Percentiles rank a stretch among this genome's conserved stretches.
phyloP scores from a whole-genome alignment of 2,888 invertebrate species.

The Drosophila kuntzei region DNA sequence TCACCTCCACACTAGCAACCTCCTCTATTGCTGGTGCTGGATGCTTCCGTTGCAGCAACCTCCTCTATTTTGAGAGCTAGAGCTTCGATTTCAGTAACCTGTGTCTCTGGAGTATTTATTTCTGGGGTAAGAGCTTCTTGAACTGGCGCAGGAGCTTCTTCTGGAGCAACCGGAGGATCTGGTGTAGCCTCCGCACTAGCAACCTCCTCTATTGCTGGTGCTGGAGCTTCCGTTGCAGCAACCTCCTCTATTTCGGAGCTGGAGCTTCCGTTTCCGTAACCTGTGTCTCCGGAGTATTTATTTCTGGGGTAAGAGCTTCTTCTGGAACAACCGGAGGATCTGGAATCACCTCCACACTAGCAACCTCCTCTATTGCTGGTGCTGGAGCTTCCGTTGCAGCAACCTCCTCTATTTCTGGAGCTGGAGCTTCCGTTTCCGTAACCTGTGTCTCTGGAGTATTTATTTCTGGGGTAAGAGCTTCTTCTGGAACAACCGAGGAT shows the following conservation, averaged over 20 bases:
- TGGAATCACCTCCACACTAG: background rate
- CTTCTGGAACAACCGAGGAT: background rate
- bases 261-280: too few species aligned
- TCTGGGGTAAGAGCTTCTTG: background rate
- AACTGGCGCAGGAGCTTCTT: background rate
- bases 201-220: slow-evolving; percentile 2
- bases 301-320: background rate
- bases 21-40: slow-evolving; percentile 1
- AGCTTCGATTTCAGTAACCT: background rate
- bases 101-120: slow-evolving; percentile 1
- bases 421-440: too few species aligned
- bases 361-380: slow-evolving; percentile 2
- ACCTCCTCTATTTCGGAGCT: background rate
- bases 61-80: too few species aligned
- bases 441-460: too few species aligned
- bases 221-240: background rate
- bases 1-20: background rate
- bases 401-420: background rate
- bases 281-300: too few species aligned
- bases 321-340: background rate
- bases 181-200: background rate
- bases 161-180: background rate
- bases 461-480: background rate
- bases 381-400: background rate
- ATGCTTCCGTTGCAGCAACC: background rate